phyloP scores from a whole-genome alignment of 2,113 vertebrate species.

The Petaurus breviceps region DNA sequence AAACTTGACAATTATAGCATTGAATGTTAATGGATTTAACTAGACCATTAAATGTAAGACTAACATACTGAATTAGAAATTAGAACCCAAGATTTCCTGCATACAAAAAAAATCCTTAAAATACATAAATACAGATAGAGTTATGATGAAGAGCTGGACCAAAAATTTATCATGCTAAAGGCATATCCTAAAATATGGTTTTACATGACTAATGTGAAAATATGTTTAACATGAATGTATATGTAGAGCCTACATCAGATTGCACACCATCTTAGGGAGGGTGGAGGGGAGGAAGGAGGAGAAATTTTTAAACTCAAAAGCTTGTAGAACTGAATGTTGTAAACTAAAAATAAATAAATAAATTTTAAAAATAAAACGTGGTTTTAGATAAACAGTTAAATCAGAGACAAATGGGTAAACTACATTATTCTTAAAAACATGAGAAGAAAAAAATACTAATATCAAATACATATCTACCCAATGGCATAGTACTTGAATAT shows the following conservation, averaged over 20 bases:
- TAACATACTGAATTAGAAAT: not conserved
- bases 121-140: not conserved
- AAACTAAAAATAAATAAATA: too few relatives aligned
- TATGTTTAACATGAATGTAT: too few relatives aligned
- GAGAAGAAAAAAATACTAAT: not conserved
- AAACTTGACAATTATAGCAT: not conserved
- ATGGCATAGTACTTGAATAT: not conserved
- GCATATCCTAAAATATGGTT: not conserved
- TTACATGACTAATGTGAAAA: not conserved
- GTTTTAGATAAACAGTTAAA: not conserved
- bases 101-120: not conserved
- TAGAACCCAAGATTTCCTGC: not conserved
- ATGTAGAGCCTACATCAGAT: too few relatives aligned
- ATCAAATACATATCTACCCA: not conserved
- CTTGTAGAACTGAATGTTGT: too few relatives aligned
- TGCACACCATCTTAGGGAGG: too few relatives aligned
- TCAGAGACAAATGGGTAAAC: not conserved
- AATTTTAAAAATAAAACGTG: too few relatives aligned
- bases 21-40: not conserved
- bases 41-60: not conserved
- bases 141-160: not conserved
- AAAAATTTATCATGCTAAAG: not conserved
- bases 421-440: not conserved
- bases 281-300: too few relatives aligned
- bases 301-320: too few relatives aligned